These are phyloP conservation scores for Cecropterus lyciades DNA, from an alignment of 1,140 invertebrate genomes.

Conservation along the genomic window DNA sequence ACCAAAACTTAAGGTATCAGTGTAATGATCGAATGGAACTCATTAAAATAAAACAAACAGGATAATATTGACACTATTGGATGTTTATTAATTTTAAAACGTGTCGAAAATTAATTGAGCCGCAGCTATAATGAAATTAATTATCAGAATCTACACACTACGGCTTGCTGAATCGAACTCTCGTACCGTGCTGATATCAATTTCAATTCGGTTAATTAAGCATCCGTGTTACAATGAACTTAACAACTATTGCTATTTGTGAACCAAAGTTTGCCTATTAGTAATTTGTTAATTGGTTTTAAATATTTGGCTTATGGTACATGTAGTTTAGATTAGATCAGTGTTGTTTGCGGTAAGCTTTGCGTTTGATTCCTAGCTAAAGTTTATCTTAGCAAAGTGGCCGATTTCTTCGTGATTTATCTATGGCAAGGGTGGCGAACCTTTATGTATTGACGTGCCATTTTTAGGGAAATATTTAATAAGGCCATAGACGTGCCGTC, in stretches of 20 bases:
- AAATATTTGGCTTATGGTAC: neutral
- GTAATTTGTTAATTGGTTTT: neutral
- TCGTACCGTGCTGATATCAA: neutral
- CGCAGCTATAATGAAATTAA: conserved; percentile 20
- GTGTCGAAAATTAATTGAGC: conserved; percentile 21
- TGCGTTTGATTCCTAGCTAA: too few species aligned
- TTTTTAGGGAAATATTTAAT: too few species aligned
- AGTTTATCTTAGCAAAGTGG: too few species aligned
- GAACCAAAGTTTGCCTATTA: neutral
- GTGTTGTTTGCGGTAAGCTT: too few species aligned
- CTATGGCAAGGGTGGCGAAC: too few species aligned
- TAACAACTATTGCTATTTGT: neutral
- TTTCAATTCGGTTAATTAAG: conserved; percentile 15
- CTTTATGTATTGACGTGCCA: too few species aligned
- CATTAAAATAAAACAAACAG: conserved; percentile 20
- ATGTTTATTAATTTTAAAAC: conserved; percentile 25
- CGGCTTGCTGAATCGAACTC: conserved; percentile 9
- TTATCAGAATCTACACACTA: conserved; percentile 9
- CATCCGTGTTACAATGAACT: conserved; percentile 5
- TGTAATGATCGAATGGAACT: neutral
- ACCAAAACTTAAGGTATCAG: too few species aligned
- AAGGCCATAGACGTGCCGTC: too few species aligned
- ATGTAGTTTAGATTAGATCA: too few species aligned
- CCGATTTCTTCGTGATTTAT: too few species aligned
- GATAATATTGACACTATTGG: conserved; percentile 7